These are phyloP conservation scores for Synergus japonicus DNA, from an alignment of 2,888 invertebrate species.

Conservation along the genomic window DNA sequence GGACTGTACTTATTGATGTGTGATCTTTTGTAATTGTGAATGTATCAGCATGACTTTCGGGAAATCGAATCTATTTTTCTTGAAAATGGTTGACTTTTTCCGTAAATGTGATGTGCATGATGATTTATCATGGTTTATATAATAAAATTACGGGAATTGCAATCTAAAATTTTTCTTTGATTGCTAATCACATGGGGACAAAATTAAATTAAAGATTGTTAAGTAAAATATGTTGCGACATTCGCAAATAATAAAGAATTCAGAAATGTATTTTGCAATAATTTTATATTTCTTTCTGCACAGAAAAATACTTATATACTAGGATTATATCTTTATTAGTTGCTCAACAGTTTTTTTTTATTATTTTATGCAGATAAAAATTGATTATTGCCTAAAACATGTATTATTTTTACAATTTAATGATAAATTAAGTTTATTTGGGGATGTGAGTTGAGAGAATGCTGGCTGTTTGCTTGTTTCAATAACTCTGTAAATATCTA, in stretches of 20 bases:
- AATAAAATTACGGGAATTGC: not conserved
- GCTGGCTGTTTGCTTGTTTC: conserved; percentile 28
- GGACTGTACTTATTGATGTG: conserved; percentile 25
- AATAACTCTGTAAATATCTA: conserved; percentile 36
- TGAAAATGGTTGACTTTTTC: conserved; percentile 23
- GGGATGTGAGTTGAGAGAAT: conserved; percentile 22
- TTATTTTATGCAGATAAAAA: no score
- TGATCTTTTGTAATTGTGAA: conserved; percentile 25
- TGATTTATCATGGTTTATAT: conserved; percentile 10
- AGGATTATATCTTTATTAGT: no score
- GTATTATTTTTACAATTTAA: not conserved
- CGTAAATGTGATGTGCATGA: conserved; percentile 29
- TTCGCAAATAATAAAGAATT: not conserved
- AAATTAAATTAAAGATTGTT: not conserved
- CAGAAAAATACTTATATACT: no score
- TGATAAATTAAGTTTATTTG: conserved; percentile 1
- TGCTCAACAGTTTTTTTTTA: no score
- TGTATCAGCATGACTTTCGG: conserved; percentile 33
- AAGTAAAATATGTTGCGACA: conserved; percentile 1
- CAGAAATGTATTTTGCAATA: no score
- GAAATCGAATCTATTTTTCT: conserved; percentile 25
- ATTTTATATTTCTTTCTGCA: no score
- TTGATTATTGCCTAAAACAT: not conserved
- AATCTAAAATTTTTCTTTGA: not conserved
- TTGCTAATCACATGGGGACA: not conserved